phyloP scores from a whole-genome alignment of 2,888 invertebrate genomes.

The Fragum fragum region DNA sequence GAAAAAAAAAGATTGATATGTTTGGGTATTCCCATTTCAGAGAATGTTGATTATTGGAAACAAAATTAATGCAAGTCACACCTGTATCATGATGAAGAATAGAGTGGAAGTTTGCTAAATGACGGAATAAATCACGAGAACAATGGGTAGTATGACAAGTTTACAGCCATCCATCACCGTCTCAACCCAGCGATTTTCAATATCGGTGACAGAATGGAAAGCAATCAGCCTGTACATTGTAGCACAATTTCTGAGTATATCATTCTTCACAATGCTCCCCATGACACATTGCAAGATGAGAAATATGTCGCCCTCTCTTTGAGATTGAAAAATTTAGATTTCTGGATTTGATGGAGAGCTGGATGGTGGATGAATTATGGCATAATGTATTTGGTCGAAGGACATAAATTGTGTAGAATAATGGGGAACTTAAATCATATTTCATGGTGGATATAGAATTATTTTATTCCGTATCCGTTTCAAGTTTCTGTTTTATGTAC shows the following conservation, averaged over 20 bases:
- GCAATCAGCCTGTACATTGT: slow-evolving; percentile 43
- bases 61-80: slow-evolving; percentile 60
- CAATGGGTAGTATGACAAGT: slow-evolving; percentile 56
- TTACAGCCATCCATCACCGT: slow-evolving; percentile 61
- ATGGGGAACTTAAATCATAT: slow-evolving; percentile 30
- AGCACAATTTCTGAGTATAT: slow-evolving; percentile 27
- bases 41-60: slow-evolving; percentile 30
- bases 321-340: slow-evolving; percentile 20
- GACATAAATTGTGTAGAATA: slow-evolving; percentile 19
- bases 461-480: slow-evolving; percentile 31
- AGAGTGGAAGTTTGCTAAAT: slow-evolving; percentile 62
- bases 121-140: slow-evolving; percentile 67
- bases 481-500: slow-evolving; percentile 29
- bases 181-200: slow-evolving; percentile 46
- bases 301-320: slow-evolving; percentile 23
- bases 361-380: slow-evolving; percentile 25
- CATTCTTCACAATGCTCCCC: slow-evolving; percentile 23
- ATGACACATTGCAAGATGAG: slow-evolving; percentile 27
- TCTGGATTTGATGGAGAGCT: slow-evolving; percentile 15
- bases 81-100: slow-evolving; percentile 58
- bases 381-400: slow-evolving; percentile 15
- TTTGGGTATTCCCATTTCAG: slow-evolving; percentile 16
- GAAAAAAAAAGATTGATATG: slow-evolving; percentile 7
- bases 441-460: slow-evolving; percentile 35
- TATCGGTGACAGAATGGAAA: slow-evolving; percentile 42